Evolutionary conservation across 1,140 invertebrate genomes (phyloP).

Genomic region (Drosophila biarmipes): DNA sequence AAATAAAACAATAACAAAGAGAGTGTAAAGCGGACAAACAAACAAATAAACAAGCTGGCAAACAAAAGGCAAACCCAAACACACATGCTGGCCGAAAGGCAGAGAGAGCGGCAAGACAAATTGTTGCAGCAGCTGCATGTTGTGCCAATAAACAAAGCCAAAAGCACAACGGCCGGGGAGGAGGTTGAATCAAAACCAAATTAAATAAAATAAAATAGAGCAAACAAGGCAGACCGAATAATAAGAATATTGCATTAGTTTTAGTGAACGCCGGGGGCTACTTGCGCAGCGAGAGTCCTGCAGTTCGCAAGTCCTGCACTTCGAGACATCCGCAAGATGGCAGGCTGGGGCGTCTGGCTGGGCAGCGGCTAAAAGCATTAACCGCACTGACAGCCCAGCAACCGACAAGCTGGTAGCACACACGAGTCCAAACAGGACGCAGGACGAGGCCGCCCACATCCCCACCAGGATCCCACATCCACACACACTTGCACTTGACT

Average conservation of each 20-base stretch:
- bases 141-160: conserved; percentile 72
- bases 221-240: conserved; percentile 70
- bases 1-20: conserved; percentile 76
- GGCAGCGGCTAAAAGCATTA: conserved; percentile 74
- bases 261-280: conserved; percentile 14
- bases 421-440: conserved; percentile 45
- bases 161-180: conserved; percentile 20
- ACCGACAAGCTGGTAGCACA: conserved; percentile 58
- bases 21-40: conserved; percentile 40
- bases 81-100: conserved; percentile 50
- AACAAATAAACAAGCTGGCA: conserved; percentile 35
- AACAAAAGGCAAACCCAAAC: conserved; percentile 37
- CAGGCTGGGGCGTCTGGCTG: conserved; percentile 46
- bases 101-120: conserved; percentile 62
- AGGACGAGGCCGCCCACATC: too few species aligned
- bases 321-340: conserved; percentile 3
- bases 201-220: conserved; percentile 71
- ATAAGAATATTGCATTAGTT: conserved; percentile 82
- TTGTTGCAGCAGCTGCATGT: conserved; percentile 76
- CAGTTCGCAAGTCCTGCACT: not conserved
- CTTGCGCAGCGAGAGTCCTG: not conserved
- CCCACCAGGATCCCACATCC: conserved; percentile 7
- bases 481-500: conserved; percentile 66
- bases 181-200: conserved; percentile 72
- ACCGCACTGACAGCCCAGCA: conserved; percentile 67